phyloP scores from a whole-genome alignment of 2,888 invertebrate species.

The Macrosoma leucophasiata region DNA sequence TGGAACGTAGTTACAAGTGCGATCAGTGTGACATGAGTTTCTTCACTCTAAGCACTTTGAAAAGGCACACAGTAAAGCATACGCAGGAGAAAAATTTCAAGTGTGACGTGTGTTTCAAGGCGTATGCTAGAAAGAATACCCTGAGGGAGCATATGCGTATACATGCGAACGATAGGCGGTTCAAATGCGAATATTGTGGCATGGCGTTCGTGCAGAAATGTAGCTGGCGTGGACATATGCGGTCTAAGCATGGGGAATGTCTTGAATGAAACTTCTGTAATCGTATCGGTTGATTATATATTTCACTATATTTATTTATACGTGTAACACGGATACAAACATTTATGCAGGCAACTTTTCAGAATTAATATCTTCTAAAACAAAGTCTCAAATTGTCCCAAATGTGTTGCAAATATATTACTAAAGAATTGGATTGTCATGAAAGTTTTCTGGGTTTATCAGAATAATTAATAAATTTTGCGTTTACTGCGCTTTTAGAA shows the following conservation, averaged over 20 bases:
- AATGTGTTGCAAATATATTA: too few species aligned
- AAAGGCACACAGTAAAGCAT: conserved; percentile 53
- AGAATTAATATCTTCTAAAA: too few species aligned
- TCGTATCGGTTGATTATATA: too few species aligned
- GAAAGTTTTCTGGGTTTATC: too few species aligned
- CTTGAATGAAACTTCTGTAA: too few species aligned
- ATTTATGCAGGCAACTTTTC: too few species aligned
- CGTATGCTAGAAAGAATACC: conserved; percentile 55
- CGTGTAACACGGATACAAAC: too few species aligned
- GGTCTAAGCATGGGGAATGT: conserved; percentile 30
- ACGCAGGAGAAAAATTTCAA: conserved; percentile 47
- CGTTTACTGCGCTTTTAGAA: too few species aligned
- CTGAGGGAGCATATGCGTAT: conserved; percentile 57
- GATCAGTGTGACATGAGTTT: conserved; percentile 32
- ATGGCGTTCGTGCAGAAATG: conserved; percentile 61
- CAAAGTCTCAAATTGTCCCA: too few species aligned
- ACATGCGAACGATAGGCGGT: conserved; percentile 55
- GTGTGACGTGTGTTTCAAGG: conserved; percentile 57
- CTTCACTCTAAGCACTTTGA: conserved; percentile 49
- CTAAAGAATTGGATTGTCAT: too few species aligned
- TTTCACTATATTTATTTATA: too few species aligned
- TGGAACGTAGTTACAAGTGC: conserved; percentile 34
- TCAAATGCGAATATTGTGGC: conserved; percentile 50
- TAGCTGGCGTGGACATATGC: conserved; percentile 55
- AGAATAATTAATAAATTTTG: too few species aligned